Conservation (phyloP, 1,140 invertebrate genomes). For the Sesamia nonagrioides region DNA sequence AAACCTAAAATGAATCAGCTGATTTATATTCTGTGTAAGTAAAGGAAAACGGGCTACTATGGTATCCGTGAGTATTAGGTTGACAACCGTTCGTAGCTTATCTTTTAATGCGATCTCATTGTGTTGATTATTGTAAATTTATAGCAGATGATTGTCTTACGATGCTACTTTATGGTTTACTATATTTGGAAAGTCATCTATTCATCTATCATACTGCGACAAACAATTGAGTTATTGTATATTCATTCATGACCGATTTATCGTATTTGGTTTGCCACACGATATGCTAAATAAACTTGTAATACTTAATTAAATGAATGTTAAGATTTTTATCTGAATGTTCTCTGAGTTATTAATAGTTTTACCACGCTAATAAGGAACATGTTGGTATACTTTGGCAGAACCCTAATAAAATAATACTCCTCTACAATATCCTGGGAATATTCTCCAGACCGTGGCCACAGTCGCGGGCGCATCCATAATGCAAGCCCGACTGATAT, state of each 20-base stretch:
- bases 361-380: neutral
- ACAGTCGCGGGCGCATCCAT: constrained; percentile 59
- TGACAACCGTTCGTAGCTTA: constrained; percentile 25
- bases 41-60: constrained; percentile 38
- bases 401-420: neutral
- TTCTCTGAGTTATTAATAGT: neutral
- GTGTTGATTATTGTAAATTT: constrained; percentile 29
- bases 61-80: neutral
- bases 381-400: neutral
- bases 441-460: constrained; percentile 24
- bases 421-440: constrained; percentile 10
- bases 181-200: constrained; percentile 29
- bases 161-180: constrained; percentile 27
- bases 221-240: constrained; percentile 18
- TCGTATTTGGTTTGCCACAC: constrained; percentile 4
- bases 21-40: constrained; percentile 36
- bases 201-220: constrained; percentile 19
- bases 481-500: constrained; percentile 68
- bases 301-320: neutral
- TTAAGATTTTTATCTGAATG: neutral
- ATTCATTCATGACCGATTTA: constrained; percentile 25
- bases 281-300: neutral
- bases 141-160: constrained; percentile 25
- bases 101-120: constrained; percentile 39
- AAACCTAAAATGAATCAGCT: constrained; percentile 27